Conservation (phyloP, 2,113 vertebrate species). For the Motacilla tschutschensis region DNA sequence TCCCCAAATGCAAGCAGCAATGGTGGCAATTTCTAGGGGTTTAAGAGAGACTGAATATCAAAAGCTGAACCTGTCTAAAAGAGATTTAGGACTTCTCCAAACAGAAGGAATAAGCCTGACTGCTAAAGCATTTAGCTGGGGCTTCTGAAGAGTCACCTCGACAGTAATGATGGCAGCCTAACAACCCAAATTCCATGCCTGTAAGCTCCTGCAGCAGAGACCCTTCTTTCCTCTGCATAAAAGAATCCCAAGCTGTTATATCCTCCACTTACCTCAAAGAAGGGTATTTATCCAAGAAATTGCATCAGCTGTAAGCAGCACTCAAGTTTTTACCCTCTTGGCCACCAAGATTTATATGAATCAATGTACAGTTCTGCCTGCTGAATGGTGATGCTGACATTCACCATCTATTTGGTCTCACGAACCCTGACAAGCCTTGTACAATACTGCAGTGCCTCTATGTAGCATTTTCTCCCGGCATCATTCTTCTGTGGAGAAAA, state of each 20-base stretch:
- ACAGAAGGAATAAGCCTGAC: background rate
- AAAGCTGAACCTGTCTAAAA: background rate
- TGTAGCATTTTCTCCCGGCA: background rate
- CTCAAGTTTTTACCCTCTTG: background rate
- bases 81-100: background rate
- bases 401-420: background rate
- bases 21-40: background rate
- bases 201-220: background rate
- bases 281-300: background rate
- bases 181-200: background rate
- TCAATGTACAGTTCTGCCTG: fast-evolving
- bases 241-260: no score
- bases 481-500: background rate
- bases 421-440: background rate
- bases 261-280: background rate
- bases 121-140: background rate
- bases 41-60: background rate
- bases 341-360: background rate
- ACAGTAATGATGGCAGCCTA: background rate
- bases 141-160: background rate
- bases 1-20: background rate
- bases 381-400: background rate
- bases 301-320: background rate
- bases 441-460: background rate
- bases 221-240: background rate